phyloP scores from a whole-genome alignment of 2,113 vertebrate genomes.

The Pseudorhombus dupliciocellatus region DNA sequence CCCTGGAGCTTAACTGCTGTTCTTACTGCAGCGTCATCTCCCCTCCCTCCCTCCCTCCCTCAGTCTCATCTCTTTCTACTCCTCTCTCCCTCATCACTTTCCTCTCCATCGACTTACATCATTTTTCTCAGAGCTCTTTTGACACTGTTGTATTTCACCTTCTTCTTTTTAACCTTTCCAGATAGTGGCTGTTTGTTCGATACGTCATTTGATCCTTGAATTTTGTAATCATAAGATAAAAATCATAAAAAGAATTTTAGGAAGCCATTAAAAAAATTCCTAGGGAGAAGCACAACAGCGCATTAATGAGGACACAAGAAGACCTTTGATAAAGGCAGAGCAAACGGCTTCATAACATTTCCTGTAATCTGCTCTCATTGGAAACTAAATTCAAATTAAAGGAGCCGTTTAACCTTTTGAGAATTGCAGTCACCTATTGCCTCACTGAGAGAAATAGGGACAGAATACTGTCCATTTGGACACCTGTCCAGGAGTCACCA shows the following conservation, averaged over 20 bases:
- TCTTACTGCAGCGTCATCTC: slow-evolving; percentile 55
- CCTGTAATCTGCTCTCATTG: not conserved
- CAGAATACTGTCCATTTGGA: too few species aligned
- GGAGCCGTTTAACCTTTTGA: too few species aligned
- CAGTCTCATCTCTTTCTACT: slow-evolving; percentile 5
- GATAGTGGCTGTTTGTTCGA: not conserved
- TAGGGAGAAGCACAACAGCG: not conserved
- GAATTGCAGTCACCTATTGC: too few species aligned
- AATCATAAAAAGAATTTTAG: not conserved
- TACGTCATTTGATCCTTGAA: not conserved
- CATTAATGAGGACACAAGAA: not conserved
- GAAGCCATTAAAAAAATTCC: not conserved
- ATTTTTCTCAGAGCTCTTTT: not conserved
- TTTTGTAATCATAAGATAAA: not conserved
- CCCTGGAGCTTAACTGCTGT: slow-evolving; percentile 31
- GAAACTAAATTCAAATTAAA: too few species aligned
- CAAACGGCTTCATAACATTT: not conserved
- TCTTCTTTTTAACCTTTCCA: not conserved
- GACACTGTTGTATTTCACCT: not conserved
- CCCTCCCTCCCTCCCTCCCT: slow-evolving; percentile 8
- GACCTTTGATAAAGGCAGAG: too few species aligned
- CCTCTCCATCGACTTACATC: not conserved
- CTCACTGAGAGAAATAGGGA: too few species aligned
- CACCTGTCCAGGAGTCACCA: too few species aligned
- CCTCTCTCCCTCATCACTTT: not conserved